Evolutionary conservation across 2,888 invertebrate genomes (phyloP).

Genomic region (Drosophila rubida): DNA sequence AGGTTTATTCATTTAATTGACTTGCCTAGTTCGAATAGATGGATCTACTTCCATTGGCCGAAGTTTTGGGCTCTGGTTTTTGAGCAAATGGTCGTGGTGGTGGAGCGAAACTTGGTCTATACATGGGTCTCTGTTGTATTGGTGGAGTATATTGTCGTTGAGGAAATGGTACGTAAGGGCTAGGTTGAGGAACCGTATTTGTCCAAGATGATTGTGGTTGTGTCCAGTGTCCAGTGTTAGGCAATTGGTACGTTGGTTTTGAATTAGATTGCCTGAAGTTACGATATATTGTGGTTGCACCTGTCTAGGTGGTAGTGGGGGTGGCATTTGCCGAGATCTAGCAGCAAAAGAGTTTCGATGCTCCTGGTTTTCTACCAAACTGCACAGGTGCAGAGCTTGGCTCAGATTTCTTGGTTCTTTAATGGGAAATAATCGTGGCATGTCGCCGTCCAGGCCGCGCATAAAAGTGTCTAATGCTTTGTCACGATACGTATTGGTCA

Average conservation of each 20-base stretch:
- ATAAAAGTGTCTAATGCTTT: not conserved
- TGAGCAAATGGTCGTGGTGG: not conserved
- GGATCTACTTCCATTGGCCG: not conserved
- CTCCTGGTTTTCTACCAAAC: slow-evolving; percentile 5
- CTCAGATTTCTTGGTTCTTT: slow-evolving; percentile 5
- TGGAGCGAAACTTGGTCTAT: no score
- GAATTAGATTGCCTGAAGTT: not conserved
- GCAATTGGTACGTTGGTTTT: not conserved
- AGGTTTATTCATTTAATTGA: not conserved
- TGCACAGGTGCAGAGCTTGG: slow-evolving; percentile 1
- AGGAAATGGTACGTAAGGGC: no score
- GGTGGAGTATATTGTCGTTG: no score
- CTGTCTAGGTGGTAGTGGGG: not conserved
- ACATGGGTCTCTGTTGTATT: no score
- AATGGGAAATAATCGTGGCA: not conserved
- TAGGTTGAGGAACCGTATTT: no score
- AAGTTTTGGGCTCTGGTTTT: not conserved
- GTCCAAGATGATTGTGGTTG: no score
- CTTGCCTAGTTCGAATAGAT: not conserved
- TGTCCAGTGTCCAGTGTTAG: no score
- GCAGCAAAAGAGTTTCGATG: not conserved
- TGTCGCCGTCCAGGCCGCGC: not conserved
- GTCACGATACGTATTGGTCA: not conserved
- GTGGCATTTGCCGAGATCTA: not conserved
- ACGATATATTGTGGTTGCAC: not conserved